phyloP scores from a whole-genome alignment of 2,888 invertebrate genomes.

The Diplolepis rosae region DNA sequence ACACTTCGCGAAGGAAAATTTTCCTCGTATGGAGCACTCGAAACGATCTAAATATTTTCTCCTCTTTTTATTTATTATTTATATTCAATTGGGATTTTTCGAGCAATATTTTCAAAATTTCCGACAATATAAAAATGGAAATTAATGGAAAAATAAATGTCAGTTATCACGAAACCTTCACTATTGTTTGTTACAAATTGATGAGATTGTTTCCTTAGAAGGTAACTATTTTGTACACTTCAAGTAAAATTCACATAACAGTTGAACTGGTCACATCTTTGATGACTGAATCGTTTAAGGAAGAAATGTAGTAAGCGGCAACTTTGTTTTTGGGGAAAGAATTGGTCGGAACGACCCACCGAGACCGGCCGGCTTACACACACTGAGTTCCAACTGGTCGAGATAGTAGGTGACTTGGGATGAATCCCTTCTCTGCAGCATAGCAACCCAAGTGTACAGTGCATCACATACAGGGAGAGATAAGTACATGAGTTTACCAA shows the following conservation, averaged over 20 bases:
- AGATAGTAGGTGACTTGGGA: slow-evolving; percentile 58
- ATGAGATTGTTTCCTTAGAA: neutral
- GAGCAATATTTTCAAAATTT: neutral
- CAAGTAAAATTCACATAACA: neutral
- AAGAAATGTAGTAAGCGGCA: neutral
- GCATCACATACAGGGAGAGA: slow-evolving; percentile 9
- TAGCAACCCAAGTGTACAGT: slow-evolving; percentile 53
- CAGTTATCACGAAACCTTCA: neutral
- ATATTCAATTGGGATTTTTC: too few relatives aligned
- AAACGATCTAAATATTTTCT: neutral
- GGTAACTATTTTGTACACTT: neutral
- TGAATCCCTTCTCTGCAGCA: slow-evolving; percentile 58
- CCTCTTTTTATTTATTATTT: neutral
- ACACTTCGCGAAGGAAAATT: neutral
- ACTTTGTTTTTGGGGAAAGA: neutral
- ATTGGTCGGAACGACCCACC: slow-evolving; percentile 37
- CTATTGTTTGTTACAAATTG: neutral
- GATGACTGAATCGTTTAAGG: neutral
- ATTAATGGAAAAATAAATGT: neutral
- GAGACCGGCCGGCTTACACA: slow-evolving; percentile 61
- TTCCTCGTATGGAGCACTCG: neutral
- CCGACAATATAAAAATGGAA: neutral
- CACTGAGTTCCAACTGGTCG: slow-evolving; percentile 61
- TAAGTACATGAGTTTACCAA: slow-evolving; percentile 8
- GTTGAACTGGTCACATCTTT: neutral